Conservation (phyloP, 2,888 invertebrate species). For the Aporophyla lueneburgensis region DNA sequence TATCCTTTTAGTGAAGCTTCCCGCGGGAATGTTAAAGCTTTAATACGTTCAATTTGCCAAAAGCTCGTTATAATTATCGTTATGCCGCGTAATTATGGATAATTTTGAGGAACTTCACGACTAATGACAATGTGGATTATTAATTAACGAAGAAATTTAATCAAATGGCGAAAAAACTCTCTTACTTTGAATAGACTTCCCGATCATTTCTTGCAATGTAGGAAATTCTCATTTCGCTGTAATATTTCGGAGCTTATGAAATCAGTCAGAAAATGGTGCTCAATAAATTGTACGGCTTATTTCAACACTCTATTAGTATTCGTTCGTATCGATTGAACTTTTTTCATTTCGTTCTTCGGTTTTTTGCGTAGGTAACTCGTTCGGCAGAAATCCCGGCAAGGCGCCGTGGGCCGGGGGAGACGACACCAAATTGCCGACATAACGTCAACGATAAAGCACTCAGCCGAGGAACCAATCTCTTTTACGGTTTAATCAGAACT, state of each 20-base stretch:
- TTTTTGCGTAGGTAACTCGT: conserved; percentile 67
- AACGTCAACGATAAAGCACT: conserved; percentile 88
- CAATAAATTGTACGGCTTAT: conserved; percentile 50
- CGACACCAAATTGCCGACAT: conserved; percentile 85
- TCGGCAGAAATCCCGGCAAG: conserved; percentile 68
- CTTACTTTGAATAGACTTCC: background rate
- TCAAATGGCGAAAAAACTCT: background rate
- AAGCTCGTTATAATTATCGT: conserved; percentile 20
- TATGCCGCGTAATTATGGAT: conserved; percentile 6
- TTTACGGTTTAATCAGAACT: conserved; percentile 89
- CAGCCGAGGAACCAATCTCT: conserved; percentile 88
- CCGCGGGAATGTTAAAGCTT: conserved; percentile 44
- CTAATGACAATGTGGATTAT: conserved; percentile 8
- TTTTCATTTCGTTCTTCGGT: conserved; percentile 68
- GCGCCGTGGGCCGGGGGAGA: conserved; percentile 68
- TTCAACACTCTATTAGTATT: conserved; percentile 60
- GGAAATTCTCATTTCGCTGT: background rate
- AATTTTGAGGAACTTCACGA: conserved; percentile 26
- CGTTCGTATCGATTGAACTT: conserved; percentile 62
- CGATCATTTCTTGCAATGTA: background rate
- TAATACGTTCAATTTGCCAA: conserved; percentile 17
- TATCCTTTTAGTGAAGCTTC: conserved; percentile 46
- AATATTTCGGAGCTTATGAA: conserved; percentile 29
- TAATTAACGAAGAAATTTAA: background rate
- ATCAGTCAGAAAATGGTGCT: conserved; percentile 29